A percentile compares a stretch with the other conserved stretches of the same genome.
phyloP scores from a whole-genome alignment of 2,888 invertebrate genomes.

The Panzeria rudis region DNA sequence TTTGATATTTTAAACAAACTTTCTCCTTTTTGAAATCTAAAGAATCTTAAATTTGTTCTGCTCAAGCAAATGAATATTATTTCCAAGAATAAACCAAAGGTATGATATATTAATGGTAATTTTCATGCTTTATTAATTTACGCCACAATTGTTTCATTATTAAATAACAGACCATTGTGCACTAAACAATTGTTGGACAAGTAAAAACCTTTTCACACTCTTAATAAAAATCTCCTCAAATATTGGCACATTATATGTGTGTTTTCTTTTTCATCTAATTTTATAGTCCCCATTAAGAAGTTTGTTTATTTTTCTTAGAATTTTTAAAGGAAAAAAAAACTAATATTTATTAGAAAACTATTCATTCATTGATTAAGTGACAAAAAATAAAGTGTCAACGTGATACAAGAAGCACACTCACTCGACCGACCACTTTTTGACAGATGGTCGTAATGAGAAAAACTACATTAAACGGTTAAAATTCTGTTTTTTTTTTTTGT shows the following conservation, averaged over 20 bases:
- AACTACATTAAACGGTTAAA: constrained; percentile 23
- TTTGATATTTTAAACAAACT: constrained; percentile 3
- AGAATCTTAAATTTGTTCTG: constrained; percentile 36
- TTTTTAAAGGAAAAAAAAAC: not conserved
- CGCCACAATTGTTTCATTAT: constrained; percentile 62
- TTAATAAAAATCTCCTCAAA: constrained; percentile 9
- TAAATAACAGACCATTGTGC: constrained; percentile 43
- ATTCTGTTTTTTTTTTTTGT: not conserved
- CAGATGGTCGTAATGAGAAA: constrained; percentile 39
- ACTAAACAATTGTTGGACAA: constrained; percentile 17
- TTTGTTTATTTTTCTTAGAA: constrained; percentile 60
- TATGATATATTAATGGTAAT: constrained; percentile 62
- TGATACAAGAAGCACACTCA: constrained; percentile 41
- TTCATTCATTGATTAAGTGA: constrained; percentile 66
- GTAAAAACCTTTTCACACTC: constrained; percentile 66
- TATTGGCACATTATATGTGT: constrained; percentile 50
- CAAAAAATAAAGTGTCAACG: constrained; percentile 48
- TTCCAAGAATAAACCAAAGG: constrained; percentile 58
- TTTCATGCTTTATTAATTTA: constrained; percentile 70
- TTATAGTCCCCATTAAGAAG: not conserved
- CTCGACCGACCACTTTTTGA: constrained; percentile 16
- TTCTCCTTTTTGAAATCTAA: not conserved
- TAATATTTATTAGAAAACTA: constrained; percentile 38
- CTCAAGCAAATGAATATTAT: constrained; percentile 12
- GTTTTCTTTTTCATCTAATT: constrained; percentile 8